Percentiles rank a stretch among this genome's conserved stretches.
These are phyloP conservation scores for Empis livida DNA, from an alignment of 2,888 invertebrate genomes.

Conservation along the genomic window DNA sequence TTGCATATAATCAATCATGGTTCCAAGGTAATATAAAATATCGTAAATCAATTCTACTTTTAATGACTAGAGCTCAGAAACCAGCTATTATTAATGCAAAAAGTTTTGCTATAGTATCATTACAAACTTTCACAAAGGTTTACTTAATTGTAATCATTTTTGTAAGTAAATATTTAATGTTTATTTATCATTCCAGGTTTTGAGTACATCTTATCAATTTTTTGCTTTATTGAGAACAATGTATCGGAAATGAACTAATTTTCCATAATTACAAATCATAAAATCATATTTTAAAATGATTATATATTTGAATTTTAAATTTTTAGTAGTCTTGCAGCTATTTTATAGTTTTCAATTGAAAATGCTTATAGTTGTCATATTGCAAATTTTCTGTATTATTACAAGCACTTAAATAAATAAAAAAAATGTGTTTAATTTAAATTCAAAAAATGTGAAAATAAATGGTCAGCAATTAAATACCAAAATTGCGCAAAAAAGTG, in stretches of 20 bases:
- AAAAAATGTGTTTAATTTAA: too few relatives aligned
- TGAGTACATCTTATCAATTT: not conserved
- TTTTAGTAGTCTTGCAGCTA: too few relatives aligned
- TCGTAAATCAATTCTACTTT: not conserved
- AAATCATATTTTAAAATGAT: too few relatives aligned
- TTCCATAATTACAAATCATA: too few relatives aligned
- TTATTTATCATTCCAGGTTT: not conserved
- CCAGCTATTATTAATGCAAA: slow-evolving; percentile 5
- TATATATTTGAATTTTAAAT: too few relatives aligned
- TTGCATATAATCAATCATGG: slow-evolving; percentile 4
- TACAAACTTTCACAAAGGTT: not conserved
- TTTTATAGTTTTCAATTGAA: too few relatives aligned
- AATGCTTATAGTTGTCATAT: too few relatives aligned
- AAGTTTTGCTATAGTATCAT: not conserved
- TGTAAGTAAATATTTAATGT: not conserved
- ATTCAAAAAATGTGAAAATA: too few relatives aligned
- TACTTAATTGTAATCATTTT: not conserved
- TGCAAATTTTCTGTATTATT: too few relatives aligned
- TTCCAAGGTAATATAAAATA: not conserved
- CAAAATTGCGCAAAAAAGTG: too few relatives aligned
- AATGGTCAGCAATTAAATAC: too few relatives aligned
- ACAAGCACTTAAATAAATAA: too few relatives aligned
- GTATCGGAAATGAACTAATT: not conserved
- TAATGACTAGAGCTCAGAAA: slow-evolving; percentile 2
- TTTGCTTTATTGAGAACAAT: not conserved